Base-by-base conservation (phyloP, 2,113 vertebrate genomes). In the Chelonoidis abingdonii region DNA sequence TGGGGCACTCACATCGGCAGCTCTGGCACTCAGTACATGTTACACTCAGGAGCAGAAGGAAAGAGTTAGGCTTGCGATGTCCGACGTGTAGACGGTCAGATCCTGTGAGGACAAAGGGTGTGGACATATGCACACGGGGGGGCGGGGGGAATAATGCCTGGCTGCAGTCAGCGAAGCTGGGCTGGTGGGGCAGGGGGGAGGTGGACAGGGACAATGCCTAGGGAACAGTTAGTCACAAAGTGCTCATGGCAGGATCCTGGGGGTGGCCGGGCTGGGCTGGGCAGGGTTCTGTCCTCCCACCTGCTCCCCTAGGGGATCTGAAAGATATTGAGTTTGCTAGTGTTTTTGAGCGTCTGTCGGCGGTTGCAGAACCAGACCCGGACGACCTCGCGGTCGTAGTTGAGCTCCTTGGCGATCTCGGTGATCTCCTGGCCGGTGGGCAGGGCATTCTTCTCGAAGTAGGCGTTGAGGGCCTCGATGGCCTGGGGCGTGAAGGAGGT, bases 281-380 rank as follows among this genome's bases (percentile, higher is more conserved):
- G 27, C 35, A 24, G 79, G 47, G 10, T 10, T 4, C 4, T 47
- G 13, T 24, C 82, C 25, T 1, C 25, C 44, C 65, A 27, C 80
- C 88, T 76, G 21, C 83, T 0, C 2, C 31, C n/a, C 97, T 98
- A 98, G 93, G 99, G 99, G 90, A 99, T 98, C 97, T 99, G 99
- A 97, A 99, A 99, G 94, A 99, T 98, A 1, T 99, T 99, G 94
- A 99, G 99, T 97, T 99, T 99, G 98, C 99, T 99, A 49, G 99
- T 99, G 98, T 99, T 99, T 93, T 99, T 99, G 85, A 99, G 98
- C 0, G 99, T 99, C 98, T 99, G 99, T 82, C 99, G 98, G 88
- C 99, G 98, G 96, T 99, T 99, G 98, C 99, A 99, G 98, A 99
- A 99, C 99, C 99, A 99, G 3, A 99, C 99, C 4, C 99, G 98